Base-by-base conservation (phyloP, 2,888 invertebrate species). In the Drosophila macrospina region DNA sequence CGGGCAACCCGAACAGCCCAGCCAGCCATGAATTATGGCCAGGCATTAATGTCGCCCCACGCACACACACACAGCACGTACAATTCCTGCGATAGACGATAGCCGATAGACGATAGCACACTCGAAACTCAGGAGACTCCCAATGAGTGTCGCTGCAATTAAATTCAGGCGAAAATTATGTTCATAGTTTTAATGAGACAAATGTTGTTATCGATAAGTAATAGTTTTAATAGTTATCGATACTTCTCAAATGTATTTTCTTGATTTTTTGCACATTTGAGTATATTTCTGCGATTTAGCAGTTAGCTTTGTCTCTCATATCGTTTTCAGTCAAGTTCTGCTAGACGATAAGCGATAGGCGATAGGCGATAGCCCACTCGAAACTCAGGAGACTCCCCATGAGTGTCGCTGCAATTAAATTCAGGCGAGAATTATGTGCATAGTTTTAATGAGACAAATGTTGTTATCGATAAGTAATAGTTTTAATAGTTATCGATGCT, bases 11-110 rank as follows among this genome's bases (percentile, higher is more conserved):
- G 54, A 44, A n/a, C n/a, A n/a, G n/a, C n/a, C n/a, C 56, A 50
- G 34, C 36, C 47, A 64, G n/a, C 13, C 85, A 67, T 86, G 78
- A 81, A 84, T 86, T 86, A 86, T 78, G 68, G 47, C 48, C 45
- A 52, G 52, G 64, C 64, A 51, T 83, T 68, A 84, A 74, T 80
- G 78, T 74, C 54, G 42, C 72, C 44, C 51, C n/a, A n/a, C n/a
- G n/a, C n/a, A n/a, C n/a, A n/a, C n/a, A n/a, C n/a, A n/a, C n/a
- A n/a, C n/a, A n/a, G n/a, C n/a, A n/a, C n/a, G n/a, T n/a, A n/a
- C n/a, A n/a, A n/a, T n/a, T n/a, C n/a, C n/a, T n/a, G n/a, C n/a
- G n/a, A n/a, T n/a, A n/a, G n/a, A n/a, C n/a, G n/a, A n/a, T n/a
- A n/a, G n/a, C n/a, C n/a, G 85, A 86, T 86, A 57, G 34, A 16